Percentiles rank a stretch among this genome's conserved stretches.
Evolutionary conservation across 2,113 vertebrate species (phyloP).

Genomic region (Dicentrarchus labrax): DNA sequence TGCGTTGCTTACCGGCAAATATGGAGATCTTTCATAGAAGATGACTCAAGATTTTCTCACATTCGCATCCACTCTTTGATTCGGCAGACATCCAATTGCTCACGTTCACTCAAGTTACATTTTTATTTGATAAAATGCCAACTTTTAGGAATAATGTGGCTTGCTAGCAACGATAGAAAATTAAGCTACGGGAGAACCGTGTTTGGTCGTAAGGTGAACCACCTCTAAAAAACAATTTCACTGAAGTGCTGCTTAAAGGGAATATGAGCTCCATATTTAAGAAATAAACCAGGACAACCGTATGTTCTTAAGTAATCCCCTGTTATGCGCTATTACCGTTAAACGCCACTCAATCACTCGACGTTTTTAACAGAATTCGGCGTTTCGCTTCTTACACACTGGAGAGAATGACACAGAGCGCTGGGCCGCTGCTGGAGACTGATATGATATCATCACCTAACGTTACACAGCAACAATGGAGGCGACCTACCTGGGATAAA

Average conservation of each 20-base stretch:
- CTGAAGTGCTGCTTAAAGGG: not conserved
- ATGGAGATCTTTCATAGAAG: not conserved
- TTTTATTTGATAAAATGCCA: not conserved
- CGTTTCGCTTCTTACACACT: not conserved
- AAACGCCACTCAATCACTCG: not conserved
- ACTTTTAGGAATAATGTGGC: not conserved
- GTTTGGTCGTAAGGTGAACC: not conserved
- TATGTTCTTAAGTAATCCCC: not conserved
- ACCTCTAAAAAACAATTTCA: not conserved
- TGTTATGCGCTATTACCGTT: not conserved
- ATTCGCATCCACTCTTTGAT: not conserved
- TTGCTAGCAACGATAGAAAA: not conserved
- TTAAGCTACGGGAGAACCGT: not conserved
- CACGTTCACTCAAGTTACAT: not conserved
- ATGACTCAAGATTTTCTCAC: not conserved
- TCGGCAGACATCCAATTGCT: not conserved
- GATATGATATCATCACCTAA: conserved; percentile 25
- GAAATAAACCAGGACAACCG: no score
- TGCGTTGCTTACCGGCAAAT: not conserved
- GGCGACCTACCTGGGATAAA: conserved; percentile 81
- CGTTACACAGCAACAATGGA: conserved; percentile 66
- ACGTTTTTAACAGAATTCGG: not conserved
- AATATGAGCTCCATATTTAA: not conserved
- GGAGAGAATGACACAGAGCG: conserved; percentile 10
- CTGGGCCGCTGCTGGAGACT: conserved; percentile 57